Evolutionary conservation across 2,113 vertebrate species (phyloP), one percentile per base, ranked within the genome.

Genomic region (Emydura subglobosa): DNA sequence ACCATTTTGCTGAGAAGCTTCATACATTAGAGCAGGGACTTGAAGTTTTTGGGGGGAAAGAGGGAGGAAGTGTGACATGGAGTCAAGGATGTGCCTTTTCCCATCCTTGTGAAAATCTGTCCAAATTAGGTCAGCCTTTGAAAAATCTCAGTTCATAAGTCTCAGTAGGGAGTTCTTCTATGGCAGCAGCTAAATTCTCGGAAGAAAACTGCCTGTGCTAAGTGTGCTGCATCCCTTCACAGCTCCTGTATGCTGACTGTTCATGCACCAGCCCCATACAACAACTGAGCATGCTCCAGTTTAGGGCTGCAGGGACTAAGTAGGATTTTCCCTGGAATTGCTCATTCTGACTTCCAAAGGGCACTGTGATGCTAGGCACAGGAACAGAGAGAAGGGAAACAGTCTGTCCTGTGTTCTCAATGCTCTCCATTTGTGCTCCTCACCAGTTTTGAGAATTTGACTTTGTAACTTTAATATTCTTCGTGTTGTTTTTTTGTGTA

Each of bases 251-350:
- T 29, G 61, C 6, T 65, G 79, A 81, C 44, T 88, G 6, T 83
- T 93, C 25, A 31, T 22, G 13, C 31, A 8, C 49, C 68, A 29
- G 5, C 21, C 61, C 22, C 44, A n/a, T n/a, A 86, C 7, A 81
- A 74, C 61, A 24, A 47, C 13, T 74, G n/a, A 80, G 14, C 0
- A 0, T 85, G 21, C 25, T 59, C 5, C 16, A 47, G 2, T 4
- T 13, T 65, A 17, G 31, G 49, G 10, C 9, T 76, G 4, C n/a
- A 25, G 21, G 5, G 34, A 10, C 44, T 76, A 10, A 17, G 76
- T 34, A 78, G 34, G 53, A 31, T 53, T 86, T 88, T 86, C 4
- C 9, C n/a, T 88, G 29, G 16, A 76, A 0, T 81, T 83, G 7
- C 9, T 78, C 16, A 49, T 54, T 44, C 19, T 59, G 14, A 2